Percentiles rank a stretch among this genome's conserved stretches.
Evolutionary conservation across 2,888 invertebrate genomes (phyloP).

Genomic region (Ferdinandea cuprea): DNA sequence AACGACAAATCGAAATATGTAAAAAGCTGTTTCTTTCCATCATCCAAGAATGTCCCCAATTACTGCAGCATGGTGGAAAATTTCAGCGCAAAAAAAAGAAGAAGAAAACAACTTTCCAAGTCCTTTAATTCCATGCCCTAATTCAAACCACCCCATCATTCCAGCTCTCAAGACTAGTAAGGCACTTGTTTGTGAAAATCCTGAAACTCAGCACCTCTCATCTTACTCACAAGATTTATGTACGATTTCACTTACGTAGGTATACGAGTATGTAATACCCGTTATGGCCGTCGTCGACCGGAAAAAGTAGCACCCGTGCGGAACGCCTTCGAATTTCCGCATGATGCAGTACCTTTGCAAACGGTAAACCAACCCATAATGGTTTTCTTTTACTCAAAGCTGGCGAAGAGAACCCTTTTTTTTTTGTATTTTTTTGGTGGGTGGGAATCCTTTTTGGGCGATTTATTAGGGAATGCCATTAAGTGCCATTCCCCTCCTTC

Average conservation of each 20-base stretch:
- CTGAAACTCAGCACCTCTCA: constrained; percentile 43
- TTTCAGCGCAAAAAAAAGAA: no score
- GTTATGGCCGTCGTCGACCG: constrained; percentile 56
- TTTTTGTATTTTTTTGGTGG: no score
- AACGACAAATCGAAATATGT: no score
- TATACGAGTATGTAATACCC: constrained; percentile 18
- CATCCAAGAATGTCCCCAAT: no score
- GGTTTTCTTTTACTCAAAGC: constrained; percentile 47
- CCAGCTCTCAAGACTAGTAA: not conserved
- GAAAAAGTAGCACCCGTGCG: constrained; percentile 70
- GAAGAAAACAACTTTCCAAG: no score
- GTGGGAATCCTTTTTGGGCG: constrained; percentile 41
- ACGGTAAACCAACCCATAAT: constrained; percentile 27
- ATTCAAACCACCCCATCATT: not conserved
- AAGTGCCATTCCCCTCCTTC: constrained; percentile 17
- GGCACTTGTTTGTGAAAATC: constrained; percentile 8
- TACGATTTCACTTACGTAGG: constrained; percentile 63
- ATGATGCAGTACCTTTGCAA: constrained; percentile 44
- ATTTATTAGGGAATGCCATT: constrained; percentile 69
- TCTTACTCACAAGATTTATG: constrained; percentile 58
- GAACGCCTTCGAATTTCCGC: constrained; percentile 69
- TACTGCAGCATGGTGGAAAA: no score
- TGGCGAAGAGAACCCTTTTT: no score
- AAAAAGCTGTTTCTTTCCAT: no score
- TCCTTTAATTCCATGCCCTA: no score